Conservation (phyloP, 1,140 invertebrate genomes). For the Trachymyrmex cornetzi region DNA sequence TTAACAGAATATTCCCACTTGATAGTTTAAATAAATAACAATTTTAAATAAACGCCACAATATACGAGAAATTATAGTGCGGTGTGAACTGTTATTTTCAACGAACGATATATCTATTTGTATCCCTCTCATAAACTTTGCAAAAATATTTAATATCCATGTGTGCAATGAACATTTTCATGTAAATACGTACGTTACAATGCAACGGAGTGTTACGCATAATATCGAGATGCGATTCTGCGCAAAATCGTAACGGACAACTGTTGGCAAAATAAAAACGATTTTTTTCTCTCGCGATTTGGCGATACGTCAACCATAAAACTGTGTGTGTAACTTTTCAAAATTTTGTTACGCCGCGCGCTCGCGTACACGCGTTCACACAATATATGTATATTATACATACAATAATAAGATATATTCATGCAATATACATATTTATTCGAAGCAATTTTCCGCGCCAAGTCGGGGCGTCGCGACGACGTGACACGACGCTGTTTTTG, state of each 20-base stretch:
- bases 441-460: conserved; percentile 51
- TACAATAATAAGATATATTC: conserved; percentile 4
- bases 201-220: conserved; percentile 41
- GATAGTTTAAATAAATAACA: conserved; percentile 58
- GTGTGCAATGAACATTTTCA: conserved; percentile 48
- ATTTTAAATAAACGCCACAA: conserved; percentile 41
- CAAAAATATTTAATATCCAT: conserved; percentile 49
- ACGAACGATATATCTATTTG: conserved; percentile 15
- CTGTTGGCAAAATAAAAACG: conserved; percentile 49
- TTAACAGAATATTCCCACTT: conserved; percentile 42
- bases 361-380: conserved; percentile 3
- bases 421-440: conserved; percentile 56
- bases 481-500: not conserved
- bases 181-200: conserved; percentile 38
- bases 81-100: conserved; percentile 36
- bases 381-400: no score
- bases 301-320: conserved; percentile 27
- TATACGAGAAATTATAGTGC: conserved; percentile 22
- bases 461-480: conserved; percentile 29
- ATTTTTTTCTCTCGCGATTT: conserved; percentile 16
- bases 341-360: conserved; percentile 37
- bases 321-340: conserved; percentile 26
- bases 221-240: conserved; percentile 49
- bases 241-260: conserved; percentile 47
- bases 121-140: not conserved